phyloP scores from a whole-genome alignment of 2,888 invertebrate species.

The Ischnura elegans region DNA sequence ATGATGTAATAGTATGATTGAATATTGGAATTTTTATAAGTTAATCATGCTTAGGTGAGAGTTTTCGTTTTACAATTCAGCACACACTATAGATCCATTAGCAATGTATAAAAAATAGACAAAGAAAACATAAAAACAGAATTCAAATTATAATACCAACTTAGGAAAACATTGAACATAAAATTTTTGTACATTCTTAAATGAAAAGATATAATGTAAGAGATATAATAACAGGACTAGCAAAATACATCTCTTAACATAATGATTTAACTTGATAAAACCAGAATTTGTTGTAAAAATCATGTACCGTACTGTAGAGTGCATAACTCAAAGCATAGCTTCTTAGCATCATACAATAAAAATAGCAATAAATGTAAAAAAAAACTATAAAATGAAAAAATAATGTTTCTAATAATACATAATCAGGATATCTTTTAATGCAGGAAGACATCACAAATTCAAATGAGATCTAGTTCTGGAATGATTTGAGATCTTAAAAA shows the following conservation, averaged over 20 bases:
- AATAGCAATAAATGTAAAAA: too few relatives aligned
- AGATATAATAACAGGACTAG: background rate
- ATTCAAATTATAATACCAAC: background rate
- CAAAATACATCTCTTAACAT: background rate
- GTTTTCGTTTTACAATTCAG: background rate
- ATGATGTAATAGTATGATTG: background rate
- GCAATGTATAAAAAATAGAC: background rate
- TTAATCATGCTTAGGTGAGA: background rate
- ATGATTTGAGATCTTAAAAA: background rate
- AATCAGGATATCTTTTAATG: background rate
- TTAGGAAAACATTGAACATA: background rate
- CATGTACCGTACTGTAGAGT: too few relatives aligned
- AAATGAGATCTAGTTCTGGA: background rate
- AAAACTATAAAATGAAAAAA: background rate
- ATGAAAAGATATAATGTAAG: background rate
- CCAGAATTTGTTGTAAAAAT: too few relatives aligned
- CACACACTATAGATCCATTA: background rate
- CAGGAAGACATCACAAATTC: background rate
- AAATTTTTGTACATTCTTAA: background rate
- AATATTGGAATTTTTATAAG: background rate
- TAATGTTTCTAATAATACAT: background rate
- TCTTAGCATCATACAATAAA: too few relatives aligned
- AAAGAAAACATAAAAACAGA: background rate
- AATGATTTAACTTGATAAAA: background rate
- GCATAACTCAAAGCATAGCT: too few relatives aligned